These are phyloP conservation scores for Silurus glanis DNA, from an alignment of 2,113 vertebrate species.

Conservation along the genomic window DNA sequence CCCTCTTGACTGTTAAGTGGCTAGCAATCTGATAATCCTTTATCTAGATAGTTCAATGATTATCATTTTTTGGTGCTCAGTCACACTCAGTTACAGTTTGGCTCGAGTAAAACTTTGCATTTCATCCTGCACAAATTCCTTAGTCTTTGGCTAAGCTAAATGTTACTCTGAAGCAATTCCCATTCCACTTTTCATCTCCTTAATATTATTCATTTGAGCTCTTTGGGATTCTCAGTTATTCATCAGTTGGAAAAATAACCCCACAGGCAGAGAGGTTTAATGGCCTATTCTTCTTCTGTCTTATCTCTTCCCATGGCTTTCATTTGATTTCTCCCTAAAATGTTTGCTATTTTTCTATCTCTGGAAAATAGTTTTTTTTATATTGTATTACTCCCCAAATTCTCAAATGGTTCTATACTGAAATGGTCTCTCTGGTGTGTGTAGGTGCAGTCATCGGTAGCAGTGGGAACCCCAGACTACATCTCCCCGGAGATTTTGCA, in stretches of 20 bases:
- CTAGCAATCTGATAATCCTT: no score
- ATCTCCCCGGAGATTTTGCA: slow-evolving; percentile 97
- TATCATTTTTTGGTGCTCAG: not conserved
- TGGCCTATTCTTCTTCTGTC: not conserved
- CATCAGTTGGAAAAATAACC: not conserved
- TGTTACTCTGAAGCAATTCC: not conserved
- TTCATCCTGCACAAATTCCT: not conserved
- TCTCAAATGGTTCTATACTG: not conserved
- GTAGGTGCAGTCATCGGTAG: slow-evolving; percentile 94
- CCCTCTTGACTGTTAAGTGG: not conserved
- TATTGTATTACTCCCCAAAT: not conserved
- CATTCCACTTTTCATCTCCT: no score
- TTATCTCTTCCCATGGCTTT: not conserved
- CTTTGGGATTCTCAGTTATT: not conserved
- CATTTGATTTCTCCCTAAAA: not conserved
- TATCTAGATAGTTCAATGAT: not conserved
- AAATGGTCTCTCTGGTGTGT: not conserved
- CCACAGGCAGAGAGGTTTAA: not conserved
- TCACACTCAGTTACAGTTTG: not conserved
- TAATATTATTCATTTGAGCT: not conserved
- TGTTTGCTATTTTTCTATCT: not conserved
- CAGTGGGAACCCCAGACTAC: slow-evolving; percentile 95
- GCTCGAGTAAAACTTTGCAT: not conserved
- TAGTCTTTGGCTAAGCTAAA: not conserved
- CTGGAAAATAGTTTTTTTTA: not conserved